Conservation (phyloP, 2,797 vertebrate genomes). For the Basileuterus tristriatus region DNA sequence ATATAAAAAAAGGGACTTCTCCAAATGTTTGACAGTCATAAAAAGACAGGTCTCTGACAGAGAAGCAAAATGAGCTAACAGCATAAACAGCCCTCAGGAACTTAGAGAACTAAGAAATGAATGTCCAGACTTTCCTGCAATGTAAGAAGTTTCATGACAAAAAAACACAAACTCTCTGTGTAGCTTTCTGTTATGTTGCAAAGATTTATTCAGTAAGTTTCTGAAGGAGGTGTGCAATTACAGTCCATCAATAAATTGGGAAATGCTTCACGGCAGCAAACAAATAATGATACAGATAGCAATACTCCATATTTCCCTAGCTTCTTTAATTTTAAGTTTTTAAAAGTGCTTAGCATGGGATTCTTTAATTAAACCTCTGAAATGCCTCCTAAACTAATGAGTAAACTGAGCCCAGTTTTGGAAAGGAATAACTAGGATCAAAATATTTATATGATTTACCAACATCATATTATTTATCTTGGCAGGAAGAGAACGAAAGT, state of each 20-base stretch:
- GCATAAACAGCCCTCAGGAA: conserved; percentile 63
- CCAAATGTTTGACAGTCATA: conserved; percentile 39
- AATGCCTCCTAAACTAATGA: background rate
- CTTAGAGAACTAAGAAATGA: conserved; percentile 53
- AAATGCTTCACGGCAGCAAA: background rate
- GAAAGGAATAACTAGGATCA: background rate
- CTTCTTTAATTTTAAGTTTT: background rate
- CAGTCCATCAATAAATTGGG: background rate
- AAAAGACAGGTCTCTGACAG: conserved; percentile 51
- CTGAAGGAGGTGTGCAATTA: conserved; percentile 25
- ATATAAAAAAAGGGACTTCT: background rate
- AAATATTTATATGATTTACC: background rate
- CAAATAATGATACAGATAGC: background rate
- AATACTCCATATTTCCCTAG: background rate
- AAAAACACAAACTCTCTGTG: conserved; percentile 52
- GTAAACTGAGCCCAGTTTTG: background rate
- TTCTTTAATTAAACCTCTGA: background rate
- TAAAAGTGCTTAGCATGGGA: background rate
- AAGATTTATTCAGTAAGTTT: conserved; percentile 37
- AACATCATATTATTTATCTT: background rate
- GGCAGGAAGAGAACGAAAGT: background rate
- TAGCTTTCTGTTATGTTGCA: background rate
- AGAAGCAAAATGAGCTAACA: conserved; percentile 66
- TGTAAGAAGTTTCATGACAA: conserved; percentile 48
- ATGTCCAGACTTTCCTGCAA: conserved; percentile 61